Evolutionary conservation across 2,888 invertebrate species (phyloP).

Genomic region (Matsumyia berberina): DNA sequence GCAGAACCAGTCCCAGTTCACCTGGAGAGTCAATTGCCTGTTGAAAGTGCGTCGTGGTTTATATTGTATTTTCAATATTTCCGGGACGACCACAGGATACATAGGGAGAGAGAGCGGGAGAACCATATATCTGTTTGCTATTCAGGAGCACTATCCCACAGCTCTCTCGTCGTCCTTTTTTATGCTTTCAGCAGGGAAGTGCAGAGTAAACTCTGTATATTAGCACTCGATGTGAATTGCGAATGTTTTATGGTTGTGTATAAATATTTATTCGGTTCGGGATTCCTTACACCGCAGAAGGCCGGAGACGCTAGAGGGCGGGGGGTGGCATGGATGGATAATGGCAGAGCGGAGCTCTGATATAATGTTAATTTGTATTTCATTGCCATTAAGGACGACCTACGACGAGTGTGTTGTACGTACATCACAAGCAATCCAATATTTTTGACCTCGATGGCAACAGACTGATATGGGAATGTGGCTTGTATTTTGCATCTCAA

Average conservation of each 20-base stretch:
- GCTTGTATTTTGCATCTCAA: not conserved
- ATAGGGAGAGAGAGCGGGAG: not conserved
- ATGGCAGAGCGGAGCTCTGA: conserved; percentile 5
- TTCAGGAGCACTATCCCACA: conserved; percentile 29
- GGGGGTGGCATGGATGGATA: not conserved
- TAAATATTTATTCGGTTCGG: conserved; percentile 60
- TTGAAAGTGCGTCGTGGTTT: conserved; percentile 45
- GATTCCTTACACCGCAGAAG: conserved; percentile 18
- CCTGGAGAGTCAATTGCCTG: conserved; percentile 41
- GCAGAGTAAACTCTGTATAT: conserved; percentile 46
- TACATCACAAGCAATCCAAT: conserved; percentile 17
- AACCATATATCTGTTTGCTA: conserved; percentile 13
- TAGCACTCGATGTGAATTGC: conserved; percentile 54
- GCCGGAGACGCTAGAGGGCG: not conserved
- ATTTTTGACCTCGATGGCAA: conserved; percentile 24
- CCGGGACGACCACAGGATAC: not conserved
- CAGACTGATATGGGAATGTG: not conserved
- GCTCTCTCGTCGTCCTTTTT: conserved; percentile 23
- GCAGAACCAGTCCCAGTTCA: conserved; percentile 14
- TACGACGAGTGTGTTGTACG: conserved; percentile 15
- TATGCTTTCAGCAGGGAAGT: conserved; percentile 8
- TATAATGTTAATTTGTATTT: conserved; percentile 55
- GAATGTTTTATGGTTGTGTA: conserved; percentile 56
- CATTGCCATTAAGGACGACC: conserved; percentile 49
- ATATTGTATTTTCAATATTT: conserved; percentile 63